These are phyloP conservation scores for Protonemura montana DNA, from an alignment of 2,888 invertebrate genomes.

Conservation along the genomic window DNA sequence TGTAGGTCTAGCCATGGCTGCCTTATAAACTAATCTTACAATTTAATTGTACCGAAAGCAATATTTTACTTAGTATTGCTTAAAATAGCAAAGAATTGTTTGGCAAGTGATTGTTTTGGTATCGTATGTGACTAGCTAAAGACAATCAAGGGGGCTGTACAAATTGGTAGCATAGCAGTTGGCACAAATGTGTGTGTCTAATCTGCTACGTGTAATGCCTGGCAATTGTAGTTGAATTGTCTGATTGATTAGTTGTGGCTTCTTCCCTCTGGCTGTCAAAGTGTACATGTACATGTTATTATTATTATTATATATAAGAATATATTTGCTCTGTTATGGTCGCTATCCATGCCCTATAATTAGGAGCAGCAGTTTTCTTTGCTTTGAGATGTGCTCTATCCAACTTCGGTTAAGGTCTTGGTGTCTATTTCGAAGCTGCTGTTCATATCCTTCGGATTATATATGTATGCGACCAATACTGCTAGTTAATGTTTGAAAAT, in stretches of 20 bases:
- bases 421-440: background rate
- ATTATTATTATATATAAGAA: background rate
- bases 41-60: background rate
- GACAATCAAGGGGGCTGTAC: background rate
- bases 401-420: background rate
- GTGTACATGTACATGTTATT: background rate
- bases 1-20: slow-evolving; percentile 12
- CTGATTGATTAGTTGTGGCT: background rate
- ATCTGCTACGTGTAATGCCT: background rate
- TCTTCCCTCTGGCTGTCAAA: slow-evolving; percentile 33
- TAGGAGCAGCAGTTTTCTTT: background rate
- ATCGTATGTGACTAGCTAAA: background rate
- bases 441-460: background rate
- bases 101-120: background rate
- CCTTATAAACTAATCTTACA: background rate
- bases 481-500: background rate
- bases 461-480: background rate
- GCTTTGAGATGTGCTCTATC: background rate
- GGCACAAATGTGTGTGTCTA: background rate
- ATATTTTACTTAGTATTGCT: slow-evolving; percentile 9
- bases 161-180: background rate
- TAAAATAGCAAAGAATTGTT: background rate
- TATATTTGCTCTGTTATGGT: slow-evolving; percentile 1
- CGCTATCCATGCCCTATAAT: background rate
- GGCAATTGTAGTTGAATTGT: background rate